Conservation (phyloP, 2,797 vertebrate species). For the Poeciliopsis gracilis region DNA sequence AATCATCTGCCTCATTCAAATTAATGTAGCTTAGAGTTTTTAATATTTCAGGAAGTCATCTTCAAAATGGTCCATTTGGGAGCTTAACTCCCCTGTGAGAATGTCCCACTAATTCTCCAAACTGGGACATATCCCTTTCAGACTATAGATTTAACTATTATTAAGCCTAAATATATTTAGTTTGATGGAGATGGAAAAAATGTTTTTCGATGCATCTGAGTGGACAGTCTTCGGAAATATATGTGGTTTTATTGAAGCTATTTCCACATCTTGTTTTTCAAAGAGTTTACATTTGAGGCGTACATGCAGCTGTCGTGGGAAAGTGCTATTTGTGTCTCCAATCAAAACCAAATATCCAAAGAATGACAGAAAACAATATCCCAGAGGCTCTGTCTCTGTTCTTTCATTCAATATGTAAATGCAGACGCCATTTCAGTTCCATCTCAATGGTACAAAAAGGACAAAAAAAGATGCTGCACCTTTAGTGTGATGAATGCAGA, state of each 20-base stretch:
- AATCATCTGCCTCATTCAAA: neutral
- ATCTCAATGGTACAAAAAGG: slow-evolving; percentile 11
- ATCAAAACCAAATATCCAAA: slow-evolving; percentile 62
- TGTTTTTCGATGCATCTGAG: neutral
- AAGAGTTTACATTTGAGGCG: slow-evolving; percentile 21
- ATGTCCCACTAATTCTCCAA: neutral
- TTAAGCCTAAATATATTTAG: neutral
- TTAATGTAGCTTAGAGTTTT: neutral
- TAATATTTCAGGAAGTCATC: neutral
- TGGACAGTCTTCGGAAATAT: neutral
- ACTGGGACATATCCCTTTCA: neutral
- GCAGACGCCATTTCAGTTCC: slow-evolving; percentile 31
- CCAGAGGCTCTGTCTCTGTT: slow-evolving; percentile 51
- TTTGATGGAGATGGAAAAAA: neutral
- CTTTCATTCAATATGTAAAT: slow-evolving; percentile 39
- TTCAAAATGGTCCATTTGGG: neutral
- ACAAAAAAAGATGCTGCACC: neutral
- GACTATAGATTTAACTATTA: neutral
- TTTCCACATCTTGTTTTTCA: slow-evolving; percentile 5
- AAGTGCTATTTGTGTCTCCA: slow-evolving; percentile 30
- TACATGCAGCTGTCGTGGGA: slow-evolving; percentile 21
- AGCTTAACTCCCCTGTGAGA: neutral
- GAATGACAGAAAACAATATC: slow-evolving; percentile 43
- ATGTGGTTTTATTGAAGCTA: slow-evolving; percentile 1
- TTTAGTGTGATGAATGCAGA: slow-evolving; percentile 25